Conservation (phyloP, 1,140 invertebrate genomes). For the Nasonia longicornis region DNA sequence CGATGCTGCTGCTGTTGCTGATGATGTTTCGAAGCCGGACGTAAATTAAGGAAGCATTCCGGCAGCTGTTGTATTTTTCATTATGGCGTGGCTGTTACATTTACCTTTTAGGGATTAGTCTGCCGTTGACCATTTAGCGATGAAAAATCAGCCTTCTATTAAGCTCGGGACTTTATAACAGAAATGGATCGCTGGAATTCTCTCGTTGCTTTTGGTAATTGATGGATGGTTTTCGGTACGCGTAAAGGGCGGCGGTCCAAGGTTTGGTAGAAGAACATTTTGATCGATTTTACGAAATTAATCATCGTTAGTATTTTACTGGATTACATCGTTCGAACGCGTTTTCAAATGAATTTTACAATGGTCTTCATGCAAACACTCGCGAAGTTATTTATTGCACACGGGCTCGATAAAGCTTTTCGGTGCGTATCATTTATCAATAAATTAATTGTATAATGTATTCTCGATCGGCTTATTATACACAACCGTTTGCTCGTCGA, state of each 20-base stretch:
- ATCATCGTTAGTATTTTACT: background rate
- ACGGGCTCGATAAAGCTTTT: no score
- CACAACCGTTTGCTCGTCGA: no score
- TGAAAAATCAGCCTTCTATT: background rate
- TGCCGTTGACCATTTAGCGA: background rate
- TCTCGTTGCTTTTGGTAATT: background rate
- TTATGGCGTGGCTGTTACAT: no score
- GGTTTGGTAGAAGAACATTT: background rate
- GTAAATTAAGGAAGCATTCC: background rate
- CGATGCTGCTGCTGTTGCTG: background rate
- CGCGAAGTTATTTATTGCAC: no score
- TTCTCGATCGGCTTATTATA: no score
- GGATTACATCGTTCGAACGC: no score
- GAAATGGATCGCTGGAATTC: background rate
- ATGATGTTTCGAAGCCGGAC: background rate
- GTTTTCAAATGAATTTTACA: no score
- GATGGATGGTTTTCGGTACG: background rate
- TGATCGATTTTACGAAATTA: background rate
- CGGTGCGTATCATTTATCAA: no score
- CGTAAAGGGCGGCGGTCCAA: background rate
- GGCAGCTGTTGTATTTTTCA: background rate
- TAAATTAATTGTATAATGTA: no score
- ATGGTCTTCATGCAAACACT: no score
- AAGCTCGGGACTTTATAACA: background rate
- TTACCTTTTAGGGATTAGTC: background rate